Percentiles rank a stretch among this genome's conserved stretches.
phyloP scores from a whole-genome alignment of 2,113 vertebrate species.

The Rhabdomys dilectus region DNA sequence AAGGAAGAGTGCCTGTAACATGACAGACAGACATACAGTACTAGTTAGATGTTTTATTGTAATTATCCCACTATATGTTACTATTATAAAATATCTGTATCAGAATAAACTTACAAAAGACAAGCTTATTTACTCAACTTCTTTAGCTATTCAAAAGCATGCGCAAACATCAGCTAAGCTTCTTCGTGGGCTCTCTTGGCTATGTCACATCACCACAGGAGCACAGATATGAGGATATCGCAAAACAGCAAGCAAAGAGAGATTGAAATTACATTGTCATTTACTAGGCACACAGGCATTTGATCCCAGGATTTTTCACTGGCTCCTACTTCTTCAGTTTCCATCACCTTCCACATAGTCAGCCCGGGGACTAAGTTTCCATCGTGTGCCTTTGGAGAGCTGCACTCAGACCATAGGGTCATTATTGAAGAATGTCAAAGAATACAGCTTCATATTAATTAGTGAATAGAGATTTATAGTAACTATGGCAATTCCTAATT shows the following conservation, averaged over 20 bases:
- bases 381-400: not conserved
- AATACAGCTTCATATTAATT: not conserved
- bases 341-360: not conserved
- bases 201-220: rapidly evolving
- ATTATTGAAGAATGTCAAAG: not conserved
- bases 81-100: not conserved
- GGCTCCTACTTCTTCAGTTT: not conserved
- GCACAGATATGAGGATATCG: not conserved
- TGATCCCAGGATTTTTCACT: not conserved
- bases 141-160: not conserved
- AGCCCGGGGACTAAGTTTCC: not conserved
- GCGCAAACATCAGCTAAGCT: not conserved
- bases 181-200: not conserved
- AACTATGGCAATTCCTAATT: not conserved
- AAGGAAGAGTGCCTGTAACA: not conserved
- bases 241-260: no score
- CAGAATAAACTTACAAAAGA: not conserved
- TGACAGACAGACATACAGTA: not conserved
- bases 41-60: not conserved
- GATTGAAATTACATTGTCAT: not conserved
- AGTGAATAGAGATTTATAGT: not conserved
- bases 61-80: not conserved
- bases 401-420: not conserved
- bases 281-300: not conserved
- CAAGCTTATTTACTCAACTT: not conserved